Evolutionary conservation across 2,113 vertebrate species (phyloP), one percentile per base, ranked within the genome.

Genomic region (Paramisgurnus dabryanus): DNA sequence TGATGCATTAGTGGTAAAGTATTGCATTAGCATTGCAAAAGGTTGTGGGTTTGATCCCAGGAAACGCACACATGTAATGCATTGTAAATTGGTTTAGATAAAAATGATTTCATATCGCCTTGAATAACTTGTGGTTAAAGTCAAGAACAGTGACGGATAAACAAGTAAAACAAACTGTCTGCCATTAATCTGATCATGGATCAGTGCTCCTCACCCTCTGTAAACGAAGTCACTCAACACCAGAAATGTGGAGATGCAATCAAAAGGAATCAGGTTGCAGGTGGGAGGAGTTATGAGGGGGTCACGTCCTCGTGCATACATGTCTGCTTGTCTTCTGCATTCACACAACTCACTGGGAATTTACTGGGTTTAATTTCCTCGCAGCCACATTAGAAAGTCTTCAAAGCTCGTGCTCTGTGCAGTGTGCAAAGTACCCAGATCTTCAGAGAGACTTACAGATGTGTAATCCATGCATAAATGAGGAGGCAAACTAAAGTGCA

Each of bases 301-400:
- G 50, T 53, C 12, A 1, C 15, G 50, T 53, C 50, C 50, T 53
- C 50, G 50, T 4, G 80, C 80, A 84, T 65, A 15, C 60, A 60
- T 45, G 76, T 81, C 77, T 41, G 64, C 47, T 18, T 76, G 83
- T 61, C 79, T 88, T 87, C 66, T 87, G 86, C 89, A 82, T 87
- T 89, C 87, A 84, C 47, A 22, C 67, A 77, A 68, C 86, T 85
- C 87, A 86, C 86, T 85, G 80, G 80, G 58, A 17, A 80, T 82
- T 79, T 80, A 84, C 50, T 67, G 83, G 74, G 82, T 84, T 69
- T 72, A 41, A 80, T 86, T 87, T 81, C 55, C 82, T 81, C 77
- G 66, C 86, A 86, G 87, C 89, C 89, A 89, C 89, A 89, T 91
- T 86, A 87, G 10, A 90, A 67, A 61, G 84, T 89, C 89, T 89